Base-by-base conservation (phyloP, 1,140 invertebrate species). In the Cyclargus thomasi region DNA sequence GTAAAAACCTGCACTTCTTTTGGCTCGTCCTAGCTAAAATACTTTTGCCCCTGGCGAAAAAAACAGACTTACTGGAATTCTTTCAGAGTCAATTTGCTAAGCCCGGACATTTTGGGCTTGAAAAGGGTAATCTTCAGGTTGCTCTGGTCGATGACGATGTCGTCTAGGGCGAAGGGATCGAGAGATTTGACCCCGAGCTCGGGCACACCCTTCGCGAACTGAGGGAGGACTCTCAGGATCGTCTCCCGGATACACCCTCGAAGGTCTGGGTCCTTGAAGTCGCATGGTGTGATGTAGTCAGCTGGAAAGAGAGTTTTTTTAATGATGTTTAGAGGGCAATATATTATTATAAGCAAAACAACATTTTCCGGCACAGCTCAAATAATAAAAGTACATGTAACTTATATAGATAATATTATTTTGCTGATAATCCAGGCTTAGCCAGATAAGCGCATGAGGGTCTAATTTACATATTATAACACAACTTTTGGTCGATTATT, bases 221-320 rank as follows among this genome's bases (percentile, higher is more conserved):
- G 17, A 20, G 23, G 10, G 3, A 66, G 4, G 35, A 11, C 35
- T 11, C 14, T 55, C 6, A 20, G n/a, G 17, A 66, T 57, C 57
- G 35, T n/a, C 16, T 35, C 53, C 11, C 35, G 17, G 17, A 66
- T 57, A 35, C 65, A 66, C 20, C 20, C 35, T 7, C 17, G n/a
- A 11, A 66, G 57, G 7, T 59, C 23, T n/a, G 55, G n/a, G 65
- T 57, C 57, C 2, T 23, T 66, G 16, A 18, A 36, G 53, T 66
- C 65, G 14, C 65, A 66, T 17, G 65, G 65, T 21, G 23, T 57
- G 14, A 66, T 59, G 14, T 66, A 66, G 18, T 6, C n/a, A 57
- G 65, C 65, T 66, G 23, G 7, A 66, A 59, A 1, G 10, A 35
- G 59, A 57, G n/a, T 29, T 14, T 64, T 62, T 3, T 3, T 35